A percentile compares a stretch with the other conserved stretches of the same genome.
phyloP scores from a whole-genome alignment of 2,797 vertebrate genomes.

The Hylomyscus alleni region DNA sequence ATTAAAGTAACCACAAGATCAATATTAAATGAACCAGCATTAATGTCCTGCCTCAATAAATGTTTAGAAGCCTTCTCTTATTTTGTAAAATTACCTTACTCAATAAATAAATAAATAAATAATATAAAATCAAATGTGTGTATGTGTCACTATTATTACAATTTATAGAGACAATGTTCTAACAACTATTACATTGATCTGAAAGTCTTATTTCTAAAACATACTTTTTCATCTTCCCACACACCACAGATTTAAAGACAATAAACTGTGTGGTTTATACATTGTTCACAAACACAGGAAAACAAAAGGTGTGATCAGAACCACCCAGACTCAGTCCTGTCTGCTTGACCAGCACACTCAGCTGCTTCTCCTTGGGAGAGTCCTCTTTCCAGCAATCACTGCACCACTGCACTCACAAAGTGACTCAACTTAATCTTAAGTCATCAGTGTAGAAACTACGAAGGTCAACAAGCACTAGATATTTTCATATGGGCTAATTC shows the following conservation, averaged over 20 bases:
- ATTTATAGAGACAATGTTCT: neutral
- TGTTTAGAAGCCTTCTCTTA: constrained; percentile 38
- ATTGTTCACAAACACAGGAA: constrained; percentile 27
- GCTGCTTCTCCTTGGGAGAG: neutral
- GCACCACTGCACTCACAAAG: neutral
- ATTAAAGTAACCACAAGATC: constrained; percentile 37
- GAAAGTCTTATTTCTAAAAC: constrained; percentile 48
- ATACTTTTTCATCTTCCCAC: constrained; percentile 34
- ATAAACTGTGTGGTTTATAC: neutral
- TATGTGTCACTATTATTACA: neutral
- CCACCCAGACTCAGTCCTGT: neutral
- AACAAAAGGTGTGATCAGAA: neutral
- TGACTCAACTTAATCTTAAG: neutral
- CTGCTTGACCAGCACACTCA: no score
- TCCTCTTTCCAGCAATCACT: neutral
- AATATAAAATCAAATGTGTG: neutral
- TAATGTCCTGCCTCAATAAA: constrained; percentile 11
- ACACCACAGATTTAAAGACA: constrained; percentile 24
- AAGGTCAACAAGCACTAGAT: neutral
- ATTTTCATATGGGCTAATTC: constrained; percentile 35
- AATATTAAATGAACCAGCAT: neutral
- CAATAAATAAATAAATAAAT: neutral
- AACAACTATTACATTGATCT: neutral
- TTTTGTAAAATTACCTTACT: neutral
- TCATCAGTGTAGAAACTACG: neutral